Evolutionary conservation across 2,797 vertebrate genomes (phyloP), one percentile per base, ranked within the genome.

Genomic region (Tragelaphus oryx): DNA sequence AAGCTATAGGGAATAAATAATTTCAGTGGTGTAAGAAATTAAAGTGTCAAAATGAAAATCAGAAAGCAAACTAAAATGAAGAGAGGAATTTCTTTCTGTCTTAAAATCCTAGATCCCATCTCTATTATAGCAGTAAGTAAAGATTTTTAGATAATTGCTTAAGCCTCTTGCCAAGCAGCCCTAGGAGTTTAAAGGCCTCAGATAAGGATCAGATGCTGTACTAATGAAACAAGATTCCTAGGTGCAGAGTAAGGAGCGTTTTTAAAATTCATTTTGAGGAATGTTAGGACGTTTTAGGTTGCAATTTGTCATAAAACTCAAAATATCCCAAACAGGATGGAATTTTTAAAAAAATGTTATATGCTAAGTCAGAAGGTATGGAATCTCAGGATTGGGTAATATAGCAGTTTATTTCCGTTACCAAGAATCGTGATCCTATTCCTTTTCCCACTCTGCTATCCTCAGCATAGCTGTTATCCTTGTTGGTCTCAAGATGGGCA

Each of bases 11-110:
- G 41, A 88, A 57, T 33, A 87, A 78, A 60, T 59, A 65, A 62
- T 80, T 79, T 48, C 26, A 88, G 13, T 84, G 24, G 24, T 80
- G 46, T 90, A 46, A 89, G 10, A 92, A 93, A 89, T 83, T 92
- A 50, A 94, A 92, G n/a, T n/a, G 28, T 52, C 37, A 85, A 91
- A 95, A 89, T 57, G 5, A 33, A 94, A 96, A 89, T 33, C 37
- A 87, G 30, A 74, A 78, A 85, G 17, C 41, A n/a, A 71, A 92
- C 3, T 48, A 48, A 65, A 92, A 20, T 75, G 2, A 37, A 33
- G 26, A 89, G 10, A 59, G 6, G 8, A 57, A 33, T 60, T 91
- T 33, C 20, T 95, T 95, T 78, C 17, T 71, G 24, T 93, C 33
- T 93, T 88, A 71, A 76, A 90, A 62, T 55, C 3, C 14, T 92